Percentiles rank a stretch among this genome's conserved stretches.
Conservation (phyloP, 2,113 vertebrate genomes). For the Enhydra lutris region DNA sequence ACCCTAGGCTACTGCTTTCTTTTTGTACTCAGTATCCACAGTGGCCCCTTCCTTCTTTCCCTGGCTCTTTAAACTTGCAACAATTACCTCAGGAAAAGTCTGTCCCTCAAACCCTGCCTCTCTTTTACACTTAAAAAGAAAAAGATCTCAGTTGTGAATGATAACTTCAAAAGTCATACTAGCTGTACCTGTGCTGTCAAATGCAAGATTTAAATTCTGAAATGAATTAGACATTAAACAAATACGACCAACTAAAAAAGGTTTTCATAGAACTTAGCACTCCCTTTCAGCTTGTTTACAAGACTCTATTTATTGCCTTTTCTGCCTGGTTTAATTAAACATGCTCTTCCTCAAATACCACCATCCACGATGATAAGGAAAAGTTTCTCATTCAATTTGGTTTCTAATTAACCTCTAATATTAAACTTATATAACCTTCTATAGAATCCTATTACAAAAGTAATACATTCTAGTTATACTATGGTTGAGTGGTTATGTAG, state of each 20-base stretch:
- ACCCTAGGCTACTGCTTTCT: not conserved
- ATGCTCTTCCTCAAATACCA: not conserved
- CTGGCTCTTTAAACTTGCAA: not conserved
- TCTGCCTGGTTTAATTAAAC: not conserved
- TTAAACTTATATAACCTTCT: not conserved
- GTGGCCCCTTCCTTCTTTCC: not conserved
- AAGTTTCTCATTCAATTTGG: constrained; percentile 27
- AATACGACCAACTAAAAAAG: not conserved
- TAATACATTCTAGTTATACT: not conserved
- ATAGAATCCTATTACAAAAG: not conserved
- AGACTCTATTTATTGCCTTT: not conserved
- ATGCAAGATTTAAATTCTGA: not conserved
- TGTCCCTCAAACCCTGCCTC: not conserved
- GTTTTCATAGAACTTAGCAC: not conserved
- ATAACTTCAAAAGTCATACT: not conserved
- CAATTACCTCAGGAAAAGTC: not conserved
- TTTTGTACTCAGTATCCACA: not conserved
- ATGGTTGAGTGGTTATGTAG: not conserved
- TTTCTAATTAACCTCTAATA: constrained; percentile 42
- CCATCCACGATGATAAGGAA: not conserved
- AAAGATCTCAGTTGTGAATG: not conserved
- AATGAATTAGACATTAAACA: not conserved
- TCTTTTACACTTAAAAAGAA: constrained; percentile 22
- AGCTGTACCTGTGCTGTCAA: not conserved
- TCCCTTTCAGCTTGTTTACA: not conserved